Evolutionary conservation across 1,140 invertebrate species (phyloP).

Genomic region (Druon quercuslanigerum): DNA sequence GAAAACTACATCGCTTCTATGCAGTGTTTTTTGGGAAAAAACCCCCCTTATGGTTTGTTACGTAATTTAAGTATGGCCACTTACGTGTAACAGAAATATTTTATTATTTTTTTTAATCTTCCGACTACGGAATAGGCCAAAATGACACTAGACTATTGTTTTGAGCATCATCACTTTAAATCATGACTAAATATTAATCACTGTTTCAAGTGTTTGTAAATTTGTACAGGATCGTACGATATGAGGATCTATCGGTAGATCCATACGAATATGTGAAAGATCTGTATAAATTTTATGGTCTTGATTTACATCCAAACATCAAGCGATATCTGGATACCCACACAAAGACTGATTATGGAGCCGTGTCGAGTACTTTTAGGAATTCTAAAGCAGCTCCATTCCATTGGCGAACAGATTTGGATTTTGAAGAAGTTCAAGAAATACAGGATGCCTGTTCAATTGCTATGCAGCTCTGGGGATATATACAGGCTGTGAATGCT

Average conservation of each 20-base stretch:
- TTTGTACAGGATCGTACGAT: conserved; percentile 82
- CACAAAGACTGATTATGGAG: conserved; percentile 85
- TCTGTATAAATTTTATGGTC: conserved; percentile 86
- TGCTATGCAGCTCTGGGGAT: conserved; percentile 90
- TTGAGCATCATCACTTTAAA: too few relatives aligned
- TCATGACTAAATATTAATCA: too few relatives aligned
- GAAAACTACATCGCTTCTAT: too few relatives aligned
- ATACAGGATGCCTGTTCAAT: conserved; percentile 81
- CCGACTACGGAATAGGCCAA: too few relatives aligned
- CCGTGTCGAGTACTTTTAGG: conserved; percentile 88
- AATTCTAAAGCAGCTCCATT: conserved; percentile 89
- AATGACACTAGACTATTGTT: too few relatives aligned
- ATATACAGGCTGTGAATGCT: conserved; percentile 76
- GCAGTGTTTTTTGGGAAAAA: too few relatives aligned
- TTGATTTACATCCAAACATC: conserved; percentile 83
- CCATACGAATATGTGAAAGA: conserved; percentile 82
- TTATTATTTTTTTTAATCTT: too few relatives aligned
- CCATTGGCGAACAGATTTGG: conserved; percentile 87
- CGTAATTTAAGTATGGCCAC: too few relatives aligned
- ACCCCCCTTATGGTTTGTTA: too few relatives aligned
- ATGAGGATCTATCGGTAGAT: conserved; percentile 89
- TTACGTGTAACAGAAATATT: not conserved
- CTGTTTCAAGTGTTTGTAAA: too few relatives aligned
- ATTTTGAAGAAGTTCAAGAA: conserved; percentile 81
- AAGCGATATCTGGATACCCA: conserved; percentile 87